Base-by-base conservation (phyloP, 2,797 vertebrate genomes). In the Vultur gryphus region DNA sequence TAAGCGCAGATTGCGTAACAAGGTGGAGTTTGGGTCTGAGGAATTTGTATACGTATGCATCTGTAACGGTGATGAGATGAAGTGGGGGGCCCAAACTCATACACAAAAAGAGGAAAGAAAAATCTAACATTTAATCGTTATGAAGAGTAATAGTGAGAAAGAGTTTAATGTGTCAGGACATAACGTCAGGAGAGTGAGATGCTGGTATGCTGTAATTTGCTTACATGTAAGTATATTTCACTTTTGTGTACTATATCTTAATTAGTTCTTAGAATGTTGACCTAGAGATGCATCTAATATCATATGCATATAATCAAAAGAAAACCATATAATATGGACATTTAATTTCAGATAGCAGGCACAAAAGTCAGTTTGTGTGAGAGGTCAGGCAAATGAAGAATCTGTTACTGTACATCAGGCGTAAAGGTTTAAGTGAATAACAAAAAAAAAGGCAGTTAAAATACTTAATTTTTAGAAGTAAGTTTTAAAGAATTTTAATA, bases 351-450 rank as follows among this genome's bases (percentile, higher is more conserved):
- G 54, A 52, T 10, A 55, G 14, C 1, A 0, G 17, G 14, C 35
- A 41, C 23, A 44, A n/a, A 66, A 71, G 3, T 67, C 35, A 55
- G 6, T 54, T 62, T 79, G 6, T 51, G 13, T 62, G 31, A 65
- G 54, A 82, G 17, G 28, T 70, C n/a, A 77, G 46, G 10, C 31
- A 64, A 46, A 72, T 19, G 4, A 79, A 84, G 31, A 52, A 64
- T 64, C 18, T 4, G 2, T 87, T 66, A 11, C 26, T 0, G 0
- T 54, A n/a, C 7, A 54, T 44, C 15, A 24, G 35, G 10, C 61
- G 28, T 61, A 77, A 52, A 52, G 51, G 39, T 61, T 70, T 54
- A 55, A 31, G 9, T 21, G 5, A 79, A 25, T 58, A 49, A 35
- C 9, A 58, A 48, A 12, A 54, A 20, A 26, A n/a, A 16, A 26